phyloP scores from a whole-genome alignment of 2,888 invertebrate species.

The Amphipoea lucens region DNA sequence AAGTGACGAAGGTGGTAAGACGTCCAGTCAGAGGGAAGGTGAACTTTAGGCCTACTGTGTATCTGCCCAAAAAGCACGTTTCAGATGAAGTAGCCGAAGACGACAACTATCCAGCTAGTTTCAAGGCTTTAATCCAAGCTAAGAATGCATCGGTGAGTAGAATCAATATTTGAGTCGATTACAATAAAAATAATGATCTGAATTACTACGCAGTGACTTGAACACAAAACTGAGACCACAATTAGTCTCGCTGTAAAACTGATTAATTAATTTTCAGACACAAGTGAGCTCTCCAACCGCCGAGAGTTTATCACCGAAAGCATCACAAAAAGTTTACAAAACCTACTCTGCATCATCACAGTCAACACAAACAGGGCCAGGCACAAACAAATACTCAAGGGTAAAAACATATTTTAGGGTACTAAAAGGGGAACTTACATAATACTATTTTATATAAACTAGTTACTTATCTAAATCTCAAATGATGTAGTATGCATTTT shows the following conservation, averaged over 20 bases:
- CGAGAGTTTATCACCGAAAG: slow-evolving; percentile 89
- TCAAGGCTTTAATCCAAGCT: slow-evolving; percentile 91
- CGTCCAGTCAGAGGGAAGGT: slow-evolving; percentile 79
- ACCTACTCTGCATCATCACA: slow-evolving; percentile 84
- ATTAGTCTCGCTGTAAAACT: background rate
- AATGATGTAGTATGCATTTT: background rate
- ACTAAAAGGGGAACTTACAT: slow-evolving; percentile 16
- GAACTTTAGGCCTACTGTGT: slow-evolving; percentile 72
- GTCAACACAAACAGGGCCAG: slow-evolving; percentile 80
- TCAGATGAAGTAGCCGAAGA: slow-evolving; percentile 90
- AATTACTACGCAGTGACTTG: background rate
- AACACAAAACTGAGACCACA: background rate
- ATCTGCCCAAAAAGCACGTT: slow-evolving; percentile 70
- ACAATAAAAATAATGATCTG: background rate
- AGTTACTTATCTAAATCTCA: background rate
- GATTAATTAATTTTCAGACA: slow-evolving; percentile 82
- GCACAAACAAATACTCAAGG: slow-evolving; percentile 84
- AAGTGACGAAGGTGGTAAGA: slow-evolving; percentile 79
- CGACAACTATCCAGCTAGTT: slow-evolving; percentile 92
- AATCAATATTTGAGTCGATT: slow-evolving; percentile 4
- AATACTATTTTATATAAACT: background rate
- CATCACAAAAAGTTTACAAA: slow-evolving; percentile 88
- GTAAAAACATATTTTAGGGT: slow-evolving; percentile 75
- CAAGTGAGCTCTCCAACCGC: slow-evolving; percentile 83
- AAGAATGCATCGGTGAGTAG: slow-evolving; percentile 89